Evolutionary conservation across 2,888 invertebrate genomes (phyloP).

Genomic region (Linhomoeus sp.): DNA sequence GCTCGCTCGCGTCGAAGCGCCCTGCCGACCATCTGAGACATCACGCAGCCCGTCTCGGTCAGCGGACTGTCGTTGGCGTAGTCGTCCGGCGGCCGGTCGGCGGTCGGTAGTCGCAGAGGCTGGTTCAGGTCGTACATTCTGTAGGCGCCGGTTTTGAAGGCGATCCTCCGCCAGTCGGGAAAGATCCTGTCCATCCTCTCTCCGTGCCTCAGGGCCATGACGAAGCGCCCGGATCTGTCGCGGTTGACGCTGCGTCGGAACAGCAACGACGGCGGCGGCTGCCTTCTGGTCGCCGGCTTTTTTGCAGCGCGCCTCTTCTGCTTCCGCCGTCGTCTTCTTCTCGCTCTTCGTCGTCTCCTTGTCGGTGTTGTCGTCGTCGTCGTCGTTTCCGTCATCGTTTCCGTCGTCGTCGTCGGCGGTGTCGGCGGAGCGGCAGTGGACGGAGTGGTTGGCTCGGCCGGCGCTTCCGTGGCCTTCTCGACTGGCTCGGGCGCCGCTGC

Average conservation of each 20-base stretch:
- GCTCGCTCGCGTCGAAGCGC: conserved; percentile 35
- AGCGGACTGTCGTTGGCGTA: conserved; percentile 66
- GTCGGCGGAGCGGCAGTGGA: too few relatives aligned
- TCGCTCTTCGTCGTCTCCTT: too few relatives aligned
- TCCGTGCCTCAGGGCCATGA: conserved; percentile 55
- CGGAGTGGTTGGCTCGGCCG: too few relatives aligned
- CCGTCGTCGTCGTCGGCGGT: too few relatives aligned
- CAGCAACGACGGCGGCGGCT: too few relatives aligned
- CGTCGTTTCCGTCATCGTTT: too few relatives aligned
- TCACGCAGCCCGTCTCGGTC: conserved; percentile 50
- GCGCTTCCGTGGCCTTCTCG: too few relatives aligned
- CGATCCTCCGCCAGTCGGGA: not conserved
- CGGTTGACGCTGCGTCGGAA: not conserved
- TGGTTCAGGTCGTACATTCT: conserved; percentile 67
- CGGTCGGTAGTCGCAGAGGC: conserved; percentile 48
- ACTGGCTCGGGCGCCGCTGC: too few relatives aligned
- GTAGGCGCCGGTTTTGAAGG: conserved; percentile 37
- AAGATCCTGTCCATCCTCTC: conserved; percentile 82
- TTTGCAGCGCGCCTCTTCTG: too few relatives aligned
- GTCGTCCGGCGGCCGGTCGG: conserved; percentile 44
- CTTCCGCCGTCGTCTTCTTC: too few relatives aligned
- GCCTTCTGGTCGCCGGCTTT: too few relatives aligned
- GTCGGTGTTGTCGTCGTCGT: too few relatives aligned
- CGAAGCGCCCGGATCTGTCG: not conserved
- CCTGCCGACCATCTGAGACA: conserved; percentile 2